A percentile compares a stretch with the other conserved stretches of the same genome.
Conservation (phyloP, 1,140 invertebrate genomes). For the Nomia melanderi region DNA sequence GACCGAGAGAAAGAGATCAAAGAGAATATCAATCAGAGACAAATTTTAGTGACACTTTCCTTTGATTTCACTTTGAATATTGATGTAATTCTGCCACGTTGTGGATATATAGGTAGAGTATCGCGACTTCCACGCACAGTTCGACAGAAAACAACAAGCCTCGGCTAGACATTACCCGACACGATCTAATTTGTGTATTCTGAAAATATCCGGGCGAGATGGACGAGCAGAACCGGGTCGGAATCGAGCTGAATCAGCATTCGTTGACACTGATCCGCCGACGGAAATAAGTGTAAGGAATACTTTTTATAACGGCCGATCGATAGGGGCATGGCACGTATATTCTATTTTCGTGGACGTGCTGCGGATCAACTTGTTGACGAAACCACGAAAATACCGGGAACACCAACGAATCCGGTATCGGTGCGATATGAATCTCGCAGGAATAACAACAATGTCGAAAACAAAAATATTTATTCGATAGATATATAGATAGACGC, state of each 20-base stretch:
- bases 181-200: constrained; percentile 14
- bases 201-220: constrained; percentile 16
- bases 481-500: too few species aligned
- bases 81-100: too few species aligned
- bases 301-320: not conserved
- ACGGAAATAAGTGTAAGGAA: not conserved
- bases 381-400: not conserved
- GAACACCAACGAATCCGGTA: not conserved
- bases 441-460: too few species aligned
- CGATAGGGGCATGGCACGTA: not conserved
- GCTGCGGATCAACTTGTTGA: not conserved
- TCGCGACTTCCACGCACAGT: not conserved
- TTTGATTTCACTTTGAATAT: too few species aligned
- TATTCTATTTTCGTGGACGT: not conserved
- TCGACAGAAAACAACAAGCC: not conserved
- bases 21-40: too few species aligned
- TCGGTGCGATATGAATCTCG: too few species aligned
- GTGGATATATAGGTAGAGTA: too few species aligned
- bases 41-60: too few species aligned
- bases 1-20: too few species aligned
- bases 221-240: not conserved
- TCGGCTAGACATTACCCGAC: not conserved
- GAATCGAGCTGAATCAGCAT: not conserved
- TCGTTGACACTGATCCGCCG: not conserved
- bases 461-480: too few species aligned